A percentile compares a stretch with the other conserved stretches of the same genome.
Conservation (phyloP, 92 coral and sea anemone genomes). For the Bergia sp. region DNA sequence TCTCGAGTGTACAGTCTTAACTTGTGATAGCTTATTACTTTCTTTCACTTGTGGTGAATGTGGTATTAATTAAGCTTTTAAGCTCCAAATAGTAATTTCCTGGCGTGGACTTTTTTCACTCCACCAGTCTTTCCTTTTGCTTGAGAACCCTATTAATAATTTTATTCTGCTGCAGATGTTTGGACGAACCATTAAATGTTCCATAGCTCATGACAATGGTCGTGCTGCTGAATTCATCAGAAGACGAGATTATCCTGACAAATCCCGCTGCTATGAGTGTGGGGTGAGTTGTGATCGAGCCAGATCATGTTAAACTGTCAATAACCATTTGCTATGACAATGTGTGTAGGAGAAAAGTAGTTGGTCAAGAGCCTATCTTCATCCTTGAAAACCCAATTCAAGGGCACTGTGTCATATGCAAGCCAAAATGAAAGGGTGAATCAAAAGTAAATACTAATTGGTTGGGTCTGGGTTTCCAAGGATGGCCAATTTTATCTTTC, state of each 20-base stretch:
- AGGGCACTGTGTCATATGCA: no score
- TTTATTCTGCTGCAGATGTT: conserved; percentile 75
- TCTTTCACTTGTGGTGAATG: no score
- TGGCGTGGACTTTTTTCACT: not conserved
- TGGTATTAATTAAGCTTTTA: no score
- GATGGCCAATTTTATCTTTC: no score
- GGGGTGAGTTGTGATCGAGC: conserved; percentile 73
- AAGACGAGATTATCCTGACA: conserved; percentile 90
- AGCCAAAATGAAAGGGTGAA: no score
- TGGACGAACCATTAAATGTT: conserved; percentile 98
- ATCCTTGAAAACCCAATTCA: no score
- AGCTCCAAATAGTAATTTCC: no score
- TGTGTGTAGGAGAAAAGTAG: not conserved
- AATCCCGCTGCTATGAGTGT: conserved; percentile 91
- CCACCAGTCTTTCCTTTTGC: not conserved
- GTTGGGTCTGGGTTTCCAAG: no score
- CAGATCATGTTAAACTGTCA: not conserved
- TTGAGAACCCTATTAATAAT: not conserved
- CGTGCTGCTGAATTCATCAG: conserved; percentile 97
- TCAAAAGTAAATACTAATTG: no score
- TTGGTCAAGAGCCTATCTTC: not conserved
- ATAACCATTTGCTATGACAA: not conserved
- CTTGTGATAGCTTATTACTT: no score
- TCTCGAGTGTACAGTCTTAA: no score
- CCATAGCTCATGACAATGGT: conserved; percentile 94